Base-by-base conservation (phyloP, 2,888 invertebrate species). In the Phortica okadai region DNA sequence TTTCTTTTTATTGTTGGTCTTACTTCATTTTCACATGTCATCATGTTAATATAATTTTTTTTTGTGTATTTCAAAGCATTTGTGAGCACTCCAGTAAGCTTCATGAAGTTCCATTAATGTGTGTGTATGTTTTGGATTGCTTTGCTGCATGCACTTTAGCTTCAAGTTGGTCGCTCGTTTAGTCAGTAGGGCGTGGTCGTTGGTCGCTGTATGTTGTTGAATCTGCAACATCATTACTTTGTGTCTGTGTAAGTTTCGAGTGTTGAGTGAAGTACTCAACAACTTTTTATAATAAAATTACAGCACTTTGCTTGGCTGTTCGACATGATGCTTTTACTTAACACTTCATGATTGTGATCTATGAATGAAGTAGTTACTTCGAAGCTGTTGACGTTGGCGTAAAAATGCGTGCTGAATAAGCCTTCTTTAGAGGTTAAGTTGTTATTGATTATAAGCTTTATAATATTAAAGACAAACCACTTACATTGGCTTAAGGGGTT, bases 201-300 rank as follows among this genome's bases (percentile, higher is more conserved):
- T 11, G 8, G 50, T 50, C 50, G 8, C 50, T 6, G 50, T 14
- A 6, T 3, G 14, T 50, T 14, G 10, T 50, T 50, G 50, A 8
- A 50, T 50, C 50, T 50, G 50, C 50, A 11, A 50, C 14, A 14
- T 11, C 50, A 50, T 50, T 14, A 50, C 14, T 50, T 8, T 50
- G 14, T 50, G 50, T 14, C 14, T 14, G 50, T 50, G 1, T 6
- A 14, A 16, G 59, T 21, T 16, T 16, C 21, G 59, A 16, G 21
- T 59, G 67, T 44, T 44, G 67, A 67, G 67, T 67, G 33, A 4
- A 41, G 42, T 45, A 42, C 44, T 67, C 42, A 8, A 14, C 67
- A 67, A 67, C n/a, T 67, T 67, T 67, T 67, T 67, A 50, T 50
- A 67, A 67, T 67, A 67, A 67, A 67, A 67, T 67, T 67, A 67